A percentile compares a stretch with the other conserved stretches of the same genome.
These are phyloP conservation scores for Atractosteus spatula DNA, from an alignment of 2,113 vertebrate species.

Conservation along the genomic window DNA sequence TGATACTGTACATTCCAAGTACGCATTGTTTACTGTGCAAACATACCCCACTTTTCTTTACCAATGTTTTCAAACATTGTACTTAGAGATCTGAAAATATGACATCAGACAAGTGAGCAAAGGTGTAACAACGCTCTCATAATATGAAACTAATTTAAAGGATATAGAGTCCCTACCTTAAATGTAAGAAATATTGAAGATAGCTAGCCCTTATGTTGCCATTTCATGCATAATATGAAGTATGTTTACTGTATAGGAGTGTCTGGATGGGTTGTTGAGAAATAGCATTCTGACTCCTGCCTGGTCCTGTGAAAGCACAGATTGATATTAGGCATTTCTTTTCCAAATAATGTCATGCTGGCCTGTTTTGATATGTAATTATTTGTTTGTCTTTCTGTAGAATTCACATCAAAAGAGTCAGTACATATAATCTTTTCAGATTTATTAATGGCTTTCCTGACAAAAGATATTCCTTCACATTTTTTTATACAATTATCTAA, in stretches of 20 bases:
- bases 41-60: too few relatives aligned
- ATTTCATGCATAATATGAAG: slow-evolving; percentile 19
- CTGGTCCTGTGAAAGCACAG: slow-evolving; percentile 26
- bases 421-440: slow-evolving; percentile 24
- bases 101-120: too few relatives aligned
- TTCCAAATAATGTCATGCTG: slow-evolving; percentile 30
- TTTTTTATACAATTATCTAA: slow-evolving; percentile 24
- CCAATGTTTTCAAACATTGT: too few relatives aligned
- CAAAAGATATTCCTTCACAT: slow-evolving; percentile 23
- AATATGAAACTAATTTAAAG: too few relatives aligned
- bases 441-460: slow-evolving; percentile 23
- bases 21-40: too few relatives aligned
- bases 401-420: slow-evolving; percentile 28
- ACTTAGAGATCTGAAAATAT: too few relatives aligned
- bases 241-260: slow-evolving; percentile 23
- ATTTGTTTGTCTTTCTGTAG: slow-evolving; percentile 35
- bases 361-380: slow-evolving; percentile 39
- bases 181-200: too few relatives aligned
- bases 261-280: slow-evolving; percentile 23
- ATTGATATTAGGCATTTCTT: slow-evolving; percentile 22
- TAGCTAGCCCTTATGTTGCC: too few relatives aligned
- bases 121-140: too few relatives aligned
- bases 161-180: too few relatives aligned
- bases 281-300: slow-evolving; percentile 18
- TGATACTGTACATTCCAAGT: too few relatives aligned